These are phyloP conservation scores for Ganaspis sp. DNA, from an alignment of 1,140 invertebrate species.

Conservation along the genomic window DNA sequence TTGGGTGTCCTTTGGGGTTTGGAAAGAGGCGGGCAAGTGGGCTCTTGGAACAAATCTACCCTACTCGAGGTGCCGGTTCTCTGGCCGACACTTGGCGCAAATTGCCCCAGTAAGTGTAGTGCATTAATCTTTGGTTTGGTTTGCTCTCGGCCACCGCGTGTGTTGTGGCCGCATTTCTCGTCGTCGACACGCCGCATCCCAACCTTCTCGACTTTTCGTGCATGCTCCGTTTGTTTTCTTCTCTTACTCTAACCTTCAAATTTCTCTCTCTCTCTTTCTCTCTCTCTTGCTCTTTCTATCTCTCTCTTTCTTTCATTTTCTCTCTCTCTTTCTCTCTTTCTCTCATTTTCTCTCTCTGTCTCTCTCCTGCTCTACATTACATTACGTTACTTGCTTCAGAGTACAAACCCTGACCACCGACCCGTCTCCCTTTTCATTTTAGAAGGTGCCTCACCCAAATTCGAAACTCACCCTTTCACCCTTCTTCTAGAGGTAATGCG, in stretches of 20 bases:
- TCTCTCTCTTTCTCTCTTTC: background rate
- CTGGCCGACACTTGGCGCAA: conserved; percentile 71
- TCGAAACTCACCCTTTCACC: conserved; percentile 39
- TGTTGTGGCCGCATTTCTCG: conserved; percentile 59
- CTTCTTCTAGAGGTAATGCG: conserved; percentile 49
- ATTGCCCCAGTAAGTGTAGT: conserved; percentile 76
- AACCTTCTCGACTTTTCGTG: conserved; percentile 52
- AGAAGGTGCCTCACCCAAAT: conserved; percentile 22
- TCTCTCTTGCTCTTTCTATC: conserved; percentile 38
- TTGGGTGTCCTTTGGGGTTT: conserved; percentile 46
- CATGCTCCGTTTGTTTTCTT: conserved; percentile 43
- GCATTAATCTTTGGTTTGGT: conserved; percentile 77
- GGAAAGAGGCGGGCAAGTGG: conserved; percentile 35
- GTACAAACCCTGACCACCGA: conserved; percentile 12
- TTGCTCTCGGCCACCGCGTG: conserved; percentile 58
- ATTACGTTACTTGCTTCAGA: background rate
- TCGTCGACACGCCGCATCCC: conserved; percentile 58
- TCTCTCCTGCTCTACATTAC: background rate
- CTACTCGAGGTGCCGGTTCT: conserved; percentile 53
- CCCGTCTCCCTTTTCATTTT: conserved; percentile 19
- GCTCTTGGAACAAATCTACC: conserved; percentile 51
- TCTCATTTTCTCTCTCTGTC: background rate
- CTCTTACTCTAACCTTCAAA: conserved; percentile 39
- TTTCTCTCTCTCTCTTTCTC: background rate
- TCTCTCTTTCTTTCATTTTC: conserved; percentile 37